Conservation (phyloP, 2,888 invertebrate genomes). For the Elgonia sp. region DNA sequence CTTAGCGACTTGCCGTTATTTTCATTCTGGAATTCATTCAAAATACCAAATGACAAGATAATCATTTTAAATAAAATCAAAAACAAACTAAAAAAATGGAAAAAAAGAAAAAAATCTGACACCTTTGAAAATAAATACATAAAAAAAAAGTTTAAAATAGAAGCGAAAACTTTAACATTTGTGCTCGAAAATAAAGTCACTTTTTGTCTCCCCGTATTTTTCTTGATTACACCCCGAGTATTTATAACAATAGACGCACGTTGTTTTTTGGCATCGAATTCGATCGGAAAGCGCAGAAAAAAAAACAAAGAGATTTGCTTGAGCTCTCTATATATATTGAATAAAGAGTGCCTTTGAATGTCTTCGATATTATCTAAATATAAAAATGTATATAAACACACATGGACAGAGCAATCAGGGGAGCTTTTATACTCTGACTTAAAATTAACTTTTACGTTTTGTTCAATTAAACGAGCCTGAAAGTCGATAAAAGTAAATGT, state of each 20-base stretch:
- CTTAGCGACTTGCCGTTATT: constrained; percentile 20
- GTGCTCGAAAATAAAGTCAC: constrained; percentile 21
- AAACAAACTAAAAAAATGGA: not conserved
- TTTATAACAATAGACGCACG: constrained; percentile 33
- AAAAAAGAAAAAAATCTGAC: not conserved
- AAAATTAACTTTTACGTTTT: constrained; percentile 21
- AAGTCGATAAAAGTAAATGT: not conserved
- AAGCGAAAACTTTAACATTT: constrained; percentile 11
- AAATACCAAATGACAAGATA: not conserved
- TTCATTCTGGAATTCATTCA: not conserved
- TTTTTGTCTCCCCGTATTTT: not conserved
- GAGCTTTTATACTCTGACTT: constrained; percentile 11
- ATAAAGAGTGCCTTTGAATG: constrained; percentile 19
- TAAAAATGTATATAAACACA: constrained; percentile 9
- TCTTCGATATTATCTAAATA: constrained; percentile 42
- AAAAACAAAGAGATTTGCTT: constrained; percentile 1
- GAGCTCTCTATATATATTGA: not conserved
- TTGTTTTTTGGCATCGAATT: constrained; percentile 39
- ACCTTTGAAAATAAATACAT: not conserved
- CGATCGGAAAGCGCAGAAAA: constrained; percentile 23
- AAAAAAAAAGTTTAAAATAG: not conserved
- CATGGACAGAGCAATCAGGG: not conserved
- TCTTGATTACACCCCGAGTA: constrained; percentile 22
- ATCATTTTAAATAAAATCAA: not conserved
- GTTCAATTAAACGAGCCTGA: not conserved